phyloP scores from a whole-genome alignment of 64 coral and sea anemone genomes.

The Platygyra sinensis region DNA sequence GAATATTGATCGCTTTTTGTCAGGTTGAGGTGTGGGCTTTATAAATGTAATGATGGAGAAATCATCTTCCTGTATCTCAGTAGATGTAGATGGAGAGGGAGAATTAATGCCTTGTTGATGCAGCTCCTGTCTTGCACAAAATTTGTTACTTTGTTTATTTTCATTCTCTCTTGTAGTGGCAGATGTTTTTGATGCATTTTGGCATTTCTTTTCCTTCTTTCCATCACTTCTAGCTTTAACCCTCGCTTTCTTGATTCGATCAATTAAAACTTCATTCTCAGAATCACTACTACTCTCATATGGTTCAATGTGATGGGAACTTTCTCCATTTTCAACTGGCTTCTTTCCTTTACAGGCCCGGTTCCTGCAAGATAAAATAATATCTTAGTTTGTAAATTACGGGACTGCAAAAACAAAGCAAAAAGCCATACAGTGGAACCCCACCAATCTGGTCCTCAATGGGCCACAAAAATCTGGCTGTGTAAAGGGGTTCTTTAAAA shows the following conservation, averaged over 20 bases:
- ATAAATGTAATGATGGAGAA: constrained; percentile 9
- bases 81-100: neutral
- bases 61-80: neutral
- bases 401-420: no score
- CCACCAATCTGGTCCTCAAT: no score
- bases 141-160: neutral
- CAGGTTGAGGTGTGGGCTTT: constrained; percentile 9
- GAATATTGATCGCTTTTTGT: constrained; percentile 26
- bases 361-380: neutral
- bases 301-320: neutral
- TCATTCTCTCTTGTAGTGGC: neutral
- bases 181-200: neutral
- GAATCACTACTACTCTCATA: constrained; percentile 54
- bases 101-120: neutral
- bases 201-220: neutral
- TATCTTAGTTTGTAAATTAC: no score
- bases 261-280: neutral
- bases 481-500: no score
- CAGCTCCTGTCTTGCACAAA: neutral
- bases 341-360: constrained; percentile 17
- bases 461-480: no score
- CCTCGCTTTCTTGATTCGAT: neutral
- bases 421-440: no score
- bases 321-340: neutral
- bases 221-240: neutral